Evolutionary conservation across 1,140 invertebrate genomes (phyloP), one percentile per base, ranked within the genome.

Genomic region (Thalassaphorura encarpata): DNA sequence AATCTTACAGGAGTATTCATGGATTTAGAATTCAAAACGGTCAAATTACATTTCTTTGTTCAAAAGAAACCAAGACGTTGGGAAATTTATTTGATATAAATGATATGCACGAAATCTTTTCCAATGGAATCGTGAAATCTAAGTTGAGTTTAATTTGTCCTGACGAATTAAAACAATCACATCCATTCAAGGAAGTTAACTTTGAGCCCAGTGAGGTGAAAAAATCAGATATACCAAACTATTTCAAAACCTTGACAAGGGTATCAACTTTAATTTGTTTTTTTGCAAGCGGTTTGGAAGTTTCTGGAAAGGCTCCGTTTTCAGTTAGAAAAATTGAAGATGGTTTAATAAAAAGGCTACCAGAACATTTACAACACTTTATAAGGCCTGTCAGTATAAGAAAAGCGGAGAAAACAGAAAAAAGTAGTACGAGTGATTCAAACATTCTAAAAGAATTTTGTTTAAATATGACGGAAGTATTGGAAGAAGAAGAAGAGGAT

Each of bases 281-380:
- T 28, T 53, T 61, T 1, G 19, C 50, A 8, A 53, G 48, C 11
- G 59, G 59, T 3, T 24, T 56, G 33, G 59, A 61, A 52, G 41
- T 61, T 21, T 41, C 18, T 28, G 28, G 41, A 3, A 47, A 52
- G 11, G n/a, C 50, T 2, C 59, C 59, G 16, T 61, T 56, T 31
- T 53, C 13, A n/a, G 48, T 54, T 47, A 51, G 41, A 23, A 36
- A 41, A n/a, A 50, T 41, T 16, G 49, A 53, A 5, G 42, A 52
- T 29, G 54, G 59, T 36, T 23, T 61, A 1, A n/a, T 60, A 8
- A 21, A 19, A 15, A 19, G 51, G 19, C 27, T 61, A 0, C 54
- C 56, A 18, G 50, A 61, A 24, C 54, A 61, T 39, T 43, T 61
- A 21, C 59, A 61, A 39, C 26, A 53, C 46, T 52, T 61, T 11